Evolutionary conservation across 1,140 invertebrate species (phyloP).

Genomic region (Drosophila yakuba): DNA sequence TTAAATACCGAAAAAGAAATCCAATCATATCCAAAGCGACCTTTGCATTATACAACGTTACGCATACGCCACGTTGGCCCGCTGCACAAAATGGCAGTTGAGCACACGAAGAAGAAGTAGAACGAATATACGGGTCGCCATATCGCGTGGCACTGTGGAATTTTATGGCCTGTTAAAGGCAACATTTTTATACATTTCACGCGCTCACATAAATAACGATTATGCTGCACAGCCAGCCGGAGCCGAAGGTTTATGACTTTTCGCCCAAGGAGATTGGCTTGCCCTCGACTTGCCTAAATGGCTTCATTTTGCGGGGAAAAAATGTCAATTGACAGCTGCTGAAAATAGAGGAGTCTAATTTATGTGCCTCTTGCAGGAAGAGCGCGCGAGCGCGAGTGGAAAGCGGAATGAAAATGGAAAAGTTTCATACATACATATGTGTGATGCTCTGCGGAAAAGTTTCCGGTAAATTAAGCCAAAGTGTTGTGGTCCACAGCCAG

Average conservation of each 20-base stretch:
- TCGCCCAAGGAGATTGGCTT: slow-evolving; percentile 54
- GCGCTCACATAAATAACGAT: slow-evolving; percentile 80
- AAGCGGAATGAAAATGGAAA: slow-evolving; percentile 55
- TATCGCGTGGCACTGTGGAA: slow-evolving; percentile 10
- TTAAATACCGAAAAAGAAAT: slow-evolving; percentile 60
- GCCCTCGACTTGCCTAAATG: slow-evolving; percentile 57
- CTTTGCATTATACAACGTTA: slow-evolving; percentile 54
- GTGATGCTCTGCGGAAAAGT: slow-evolving; percentile 45
- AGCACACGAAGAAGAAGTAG: neutral
- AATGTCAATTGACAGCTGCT: slow-evolving; percentile 72
- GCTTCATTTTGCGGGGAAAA: slow-evolving; percentile 67
- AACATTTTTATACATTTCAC: slow-evolving; percentile 79
- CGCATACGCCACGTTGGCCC: slow-evolving; percentile 60
- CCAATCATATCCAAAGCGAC: slow-evolving; percentile 46
- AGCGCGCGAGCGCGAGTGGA: slow-evolving; percentile 3
- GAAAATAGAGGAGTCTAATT: slow-evolving; percentile 55
- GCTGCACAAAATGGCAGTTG: slow-evolving; percentile 44
- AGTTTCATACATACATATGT: slow-evolving; percentile 37
- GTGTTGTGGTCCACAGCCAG: slow-evolving; percentile 52
- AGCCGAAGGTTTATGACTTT: slow-evolving; percentile 75
- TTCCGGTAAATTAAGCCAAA: slow-evolving; percentile 79
- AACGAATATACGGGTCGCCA: slow-evolving; percentile 15
- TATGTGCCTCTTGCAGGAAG: slow-evolving; percentile 33
- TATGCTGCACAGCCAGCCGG: slow-evolving; percentile 53
- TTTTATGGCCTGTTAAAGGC: slow-evolving; percentile 69